phyloP scores from a whole-genome alignment of 2,797 vertebrate genomes.

The Acrossocheilus fasciatus region DNA sequence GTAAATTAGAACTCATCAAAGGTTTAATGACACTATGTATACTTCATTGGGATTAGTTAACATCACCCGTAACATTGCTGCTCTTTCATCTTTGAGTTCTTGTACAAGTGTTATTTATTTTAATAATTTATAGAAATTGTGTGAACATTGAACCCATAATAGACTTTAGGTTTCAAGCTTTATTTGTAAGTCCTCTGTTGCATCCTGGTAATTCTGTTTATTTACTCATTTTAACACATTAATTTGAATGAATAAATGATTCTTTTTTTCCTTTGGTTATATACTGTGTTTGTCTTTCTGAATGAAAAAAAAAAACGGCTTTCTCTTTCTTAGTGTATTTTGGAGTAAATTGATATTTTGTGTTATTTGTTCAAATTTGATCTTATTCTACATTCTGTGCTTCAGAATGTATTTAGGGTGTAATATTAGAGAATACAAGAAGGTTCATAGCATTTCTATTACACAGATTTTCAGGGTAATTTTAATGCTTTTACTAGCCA shows the following conservation, averaged over 20 bases:
- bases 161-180: conserved; percentile 50
- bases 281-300: neutral
- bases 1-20: conserved; percentile 33
- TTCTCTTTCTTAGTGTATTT: neutral
- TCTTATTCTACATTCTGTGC: neutral
- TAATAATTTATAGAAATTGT: conserved; percentile 67
- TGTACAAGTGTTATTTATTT: conserved; percentile 71
- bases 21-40: conserved; percentile 57
- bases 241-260: conserved; percentile 67
- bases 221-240: conserved; percentile 63
- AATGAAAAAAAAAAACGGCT: neutral
- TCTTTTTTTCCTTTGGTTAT: conserved; percentile 56
- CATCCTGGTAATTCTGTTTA: conserved; percentile 56
- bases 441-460: neutral
- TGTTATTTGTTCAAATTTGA: neutral
- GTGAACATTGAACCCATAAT: conserved; percentile 51
- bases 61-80: conserved; percentile 62
- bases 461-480: neutral
- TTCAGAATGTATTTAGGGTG: neutral
- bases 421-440: neutral
- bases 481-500: neutral
- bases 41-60: conserved; percentile 55
- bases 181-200: conserved; percentile 43
- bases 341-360: neutral
- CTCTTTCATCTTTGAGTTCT: conserved; percentile 61